Percentiles rank a stretch among this genome's conserved stretches.
phyloP scores from a whole-genome alignment of 2,888 invertebrate genomes.

The Epinotia nisella region DNA sequence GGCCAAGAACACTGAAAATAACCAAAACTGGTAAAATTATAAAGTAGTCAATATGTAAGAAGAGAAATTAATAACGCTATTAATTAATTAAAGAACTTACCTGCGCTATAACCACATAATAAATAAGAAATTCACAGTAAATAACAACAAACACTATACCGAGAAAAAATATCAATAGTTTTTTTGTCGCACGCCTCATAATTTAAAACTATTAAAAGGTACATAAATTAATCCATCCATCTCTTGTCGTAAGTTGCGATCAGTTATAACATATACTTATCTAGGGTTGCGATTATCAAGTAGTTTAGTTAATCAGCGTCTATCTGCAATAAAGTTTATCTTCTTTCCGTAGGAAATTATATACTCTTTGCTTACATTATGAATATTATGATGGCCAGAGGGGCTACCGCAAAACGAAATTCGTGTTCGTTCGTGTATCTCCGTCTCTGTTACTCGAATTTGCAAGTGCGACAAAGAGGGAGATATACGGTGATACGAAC shows the following conservation, averaged over 20 bases:
- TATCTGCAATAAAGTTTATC: not conserved
- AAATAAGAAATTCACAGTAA: slow-evolving; percentile 74
- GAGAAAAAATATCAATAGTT: slow-evolving; percentile 55
- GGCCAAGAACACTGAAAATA: slow-evolving; percentile 91
- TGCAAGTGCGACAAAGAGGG: no score
- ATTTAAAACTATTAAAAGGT: slow-evolving; percentile 22
- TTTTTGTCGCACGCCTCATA: slow-evolving; percentile 69
- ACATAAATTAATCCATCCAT: not conserved
- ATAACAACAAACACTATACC: slow-evolving; percentile 62
- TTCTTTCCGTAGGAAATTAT: no score
- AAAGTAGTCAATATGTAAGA: no score
- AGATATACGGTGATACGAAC: no score
- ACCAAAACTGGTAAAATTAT: not conserved
- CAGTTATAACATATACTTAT: no score
- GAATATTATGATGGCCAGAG: no score
- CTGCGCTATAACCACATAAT: slow-evolving; percentile 69
- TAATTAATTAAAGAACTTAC: slow-evolving; percentile 54
- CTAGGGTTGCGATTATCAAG: not conserved
- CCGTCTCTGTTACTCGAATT: no score
- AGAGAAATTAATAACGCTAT: not conserved
- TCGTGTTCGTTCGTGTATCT: no score
- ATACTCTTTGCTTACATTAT: no score
- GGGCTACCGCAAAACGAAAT: no score
- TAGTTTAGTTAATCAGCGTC: not conserved
- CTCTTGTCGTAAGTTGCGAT: not conserved